Evolutionary conservation across 2,888 invertebrate species (phyloP), one percentile per base, ranked within the genome.

Genomic region (Abscondita cerata): DNA sequence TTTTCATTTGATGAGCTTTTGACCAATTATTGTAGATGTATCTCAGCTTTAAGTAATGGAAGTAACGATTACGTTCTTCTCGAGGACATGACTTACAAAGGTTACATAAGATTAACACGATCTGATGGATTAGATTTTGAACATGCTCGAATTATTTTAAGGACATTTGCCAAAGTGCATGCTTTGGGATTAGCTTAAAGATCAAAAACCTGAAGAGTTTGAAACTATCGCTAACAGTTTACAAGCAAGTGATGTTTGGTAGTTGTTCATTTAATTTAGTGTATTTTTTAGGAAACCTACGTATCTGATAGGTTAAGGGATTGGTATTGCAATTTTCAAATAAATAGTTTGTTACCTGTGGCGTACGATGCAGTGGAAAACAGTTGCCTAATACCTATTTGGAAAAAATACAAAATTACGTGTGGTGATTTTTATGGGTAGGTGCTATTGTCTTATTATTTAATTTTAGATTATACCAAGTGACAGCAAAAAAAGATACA

Each of bases 341-440:
- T 47, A 75, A 78, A 80, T 1, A 75, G 82, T 2, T 79, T 87
- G 8, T 81, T 82, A 18, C 75, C 73, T 0, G 82, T 88, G 47
- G 84, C 87, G 0, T 81, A 84, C 50, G 87, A 91, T 75, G 89
- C 90, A 0, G 83, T 90, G 0, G 80, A 83, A 86, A 83, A 66
- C 88, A 89, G 70, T 87, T 85, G 67, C 88, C 88, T 0, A 78
- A 84, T 0, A 79, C 83, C 47, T 89, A 89, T 57, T 82, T 85
- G 50, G 81, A 83, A 1, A 84, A 86, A 70, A 78, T 86, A 0
- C 84, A 82, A 51, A 76, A 84, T 25, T 59, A 78, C 83, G n/a
- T 78, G 82, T 0, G 84, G 84, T 0, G 83, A 84, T 20, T 75
- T 83, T 0, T 85, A 84, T 44, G 80, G 82, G 53, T 83, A 82